phyloP scores from a whole-genome alignment of 1,140 invertebrate species.

The Leptopilina boulardi region DNA sequence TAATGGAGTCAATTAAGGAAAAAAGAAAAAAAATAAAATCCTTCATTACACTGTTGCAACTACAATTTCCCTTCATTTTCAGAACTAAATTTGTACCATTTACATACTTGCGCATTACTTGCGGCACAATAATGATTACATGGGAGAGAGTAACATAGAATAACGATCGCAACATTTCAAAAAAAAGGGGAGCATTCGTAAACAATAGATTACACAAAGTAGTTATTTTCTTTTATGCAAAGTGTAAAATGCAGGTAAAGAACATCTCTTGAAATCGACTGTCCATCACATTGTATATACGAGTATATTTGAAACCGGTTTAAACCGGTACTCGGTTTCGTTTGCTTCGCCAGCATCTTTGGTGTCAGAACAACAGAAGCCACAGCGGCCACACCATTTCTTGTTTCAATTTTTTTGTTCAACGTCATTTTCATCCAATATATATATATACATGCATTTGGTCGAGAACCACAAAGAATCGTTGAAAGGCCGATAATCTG shows the following conservation, averaged over 20 bases:
- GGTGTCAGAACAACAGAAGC: constrained; percentile 29
- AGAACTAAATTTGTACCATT: not conserved
- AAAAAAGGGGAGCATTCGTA: constrained; percentile 17
- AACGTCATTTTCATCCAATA: constrained; percentile 12
- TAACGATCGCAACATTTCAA: not conserved
- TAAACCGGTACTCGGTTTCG: constrained; percentile 26
- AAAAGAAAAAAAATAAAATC: not conserved
- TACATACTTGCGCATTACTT: not conserved
- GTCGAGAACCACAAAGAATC: constrained; percentile 11
- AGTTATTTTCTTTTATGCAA: constrained; percentile 16
- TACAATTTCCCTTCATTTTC: not conserved
- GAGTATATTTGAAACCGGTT: not conserved
- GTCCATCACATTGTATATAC: not conserved
- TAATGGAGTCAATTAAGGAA: not conserved
- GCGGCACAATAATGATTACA: not conserved
- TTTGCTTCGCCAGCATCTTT: constrained; percentile 18
- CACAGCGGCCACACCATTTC: constrained; percentile 19
- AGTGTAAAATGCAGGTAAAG: constrained; percentile 14
- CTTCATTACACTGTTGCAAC: not conserved
- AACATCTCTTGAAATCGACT: not conserved
- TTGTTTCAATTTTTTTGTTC: not conserved
- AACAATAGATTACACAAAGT: constrained; percentile 15
- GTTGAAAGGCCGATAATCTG: constrained; percentile 18
- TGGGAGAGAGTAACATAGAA: not conserved
- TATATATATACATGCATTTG: not conserved